phyloP scores from a whole-genome alignment of 2,888 invertebrate species.

The Gerris lacustris region DNA sequence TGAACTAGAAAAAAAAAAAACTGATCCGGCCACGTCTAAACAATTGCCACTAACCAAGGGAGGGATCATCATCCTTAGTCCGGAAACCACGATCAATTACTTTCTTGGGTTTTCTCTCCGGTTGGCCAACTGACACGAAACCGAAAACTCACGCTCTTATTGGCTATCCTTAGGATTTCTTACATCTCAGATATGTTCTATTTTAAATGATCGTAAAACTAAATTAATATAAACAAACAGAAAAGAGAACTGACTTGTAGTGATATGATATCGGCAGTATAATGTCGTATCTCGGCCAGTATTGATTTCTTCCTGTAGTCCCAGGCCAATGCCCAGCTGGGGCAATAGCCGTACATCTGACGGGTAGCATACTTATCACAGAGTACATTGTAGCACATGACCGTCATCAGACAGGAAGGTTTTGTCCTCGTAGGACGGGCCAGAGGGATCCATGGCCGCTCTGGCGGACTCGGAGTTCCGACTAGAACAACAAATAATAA shows the following conservation, averaged over 20 bases:
- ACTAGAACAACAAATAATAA: slow-evolving; percentile 49
- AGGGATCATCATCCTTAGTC: too few species aligned
- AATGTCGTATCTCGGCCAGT: slow-evolving; percentile 89
- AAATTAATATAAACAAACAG: too few species aligned
- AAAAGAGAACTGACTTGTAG: slow-evolving; percentile 42
- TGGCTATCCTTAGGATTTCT: too few species aligned
- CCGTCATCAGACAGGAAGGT: slow-evolving; percentile 92
- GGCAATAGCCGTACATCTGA: slow-evolving; percentile 98
- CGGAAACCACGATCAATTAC: too few species aligned
- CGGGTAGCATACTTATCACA: slow-evolving; percentile 98
- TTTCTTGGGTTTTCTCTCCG: too few species aligned
- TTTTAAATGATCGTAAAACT: too few species aligned
- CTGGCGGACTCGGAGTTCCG: slow-evolving; percentile 77
- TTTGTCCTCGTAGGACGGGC: slow-evolving; percentile 76
- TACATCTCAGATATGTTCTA: too few species aligned
- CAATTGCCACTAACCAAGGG: too few species aligned
- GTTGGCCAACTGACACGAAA: too few species aligned
- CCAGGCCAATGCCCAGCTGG: slow-evolving; percentile 97
- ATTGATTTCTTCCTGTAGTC: slow-evolving; percentile 96
- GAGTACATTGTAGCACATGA: slow-evolving; percentile 98
- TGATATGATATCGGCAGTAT: slow-evolving; percentile 93
- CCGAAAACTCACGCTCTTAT: too few species aligned
- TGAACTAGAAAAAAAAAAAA: too few species aligned
- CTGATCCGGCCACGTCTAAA: too few species aligned
- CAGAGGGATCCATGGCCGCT: slow-evolving; percentile 89